A percentile compares a stretch with the other conserved stretches of the same genome.
Conservation (phyloP, 2,888 invertebrate species). For the Stegana nigrithorax region DNA sequence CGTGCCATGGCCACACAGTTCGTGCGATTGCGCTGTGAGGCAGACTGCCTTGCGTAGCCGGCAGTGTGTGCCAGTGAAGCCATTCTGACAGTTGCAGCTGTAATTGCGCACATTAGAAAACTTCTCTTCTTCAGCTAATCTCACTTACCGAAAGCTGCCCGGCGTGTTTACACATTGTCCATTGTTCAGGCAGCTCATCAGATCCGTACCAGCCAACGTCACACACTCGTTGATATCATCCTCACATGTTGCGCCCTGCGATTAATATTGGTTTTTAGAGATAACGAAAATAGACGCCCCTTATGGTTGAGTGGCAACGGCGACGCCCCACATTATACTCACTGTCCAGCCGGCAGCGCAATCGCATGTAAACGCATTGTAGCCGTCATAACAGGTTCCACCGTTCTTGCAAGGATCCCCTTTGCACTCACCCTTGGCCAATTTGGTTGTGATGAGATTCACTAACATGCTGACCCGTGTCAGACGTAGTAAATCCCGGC, state of each 20-base stretch:
- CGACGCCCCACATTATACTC: constrained; percentile 43
- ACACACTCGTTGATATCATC: constrained; percentile 90
- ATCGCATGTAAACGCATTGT: constrained; percentile 78
- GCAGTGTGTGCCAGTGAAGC: constrained; percentile 87
- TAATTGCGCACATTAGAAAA: neutral
- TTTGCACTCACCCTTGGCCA: constrained; percentile 47
- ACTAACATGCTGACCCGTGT: constrained; percentile 32
- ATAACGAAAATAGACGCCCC: neutral
- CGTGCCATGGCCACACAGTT: constrained; percentile 89
- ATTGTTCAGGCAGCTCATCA: constrained; percentile 88
- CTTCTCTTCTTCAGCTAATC: neutral
- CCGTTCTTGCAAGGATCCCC: constrained; percentile 83
- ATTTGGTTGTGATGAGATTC: constrained; percentile 27
- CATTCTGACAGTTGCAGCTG: constrained; percentile 81
- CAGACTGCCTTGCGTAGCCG: constrained; percentile 81
- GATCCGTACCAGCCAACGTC: constrained; percentile 81
- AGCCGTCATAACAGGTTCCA: constrained; percentile 82
- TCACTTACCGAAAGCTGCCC: constrained; percentile 79
- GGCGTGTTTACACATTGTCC: constrained; percentile 83
- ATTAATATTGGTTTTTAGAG: neutral
- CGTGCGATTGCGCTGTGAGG: constrained; percentile 74
- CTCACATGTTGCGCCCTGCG: constrained; percentile 78
- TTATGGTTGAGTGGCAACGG: neutral
- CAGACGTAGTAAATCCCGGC: constrained; percentile 44
- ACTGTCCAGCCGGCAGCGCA: constrained; percentile 79